phyloP scores from a whole-genome alignment of 2,113 vertebrate species.

The Potamarius usumacintae region DNA sequence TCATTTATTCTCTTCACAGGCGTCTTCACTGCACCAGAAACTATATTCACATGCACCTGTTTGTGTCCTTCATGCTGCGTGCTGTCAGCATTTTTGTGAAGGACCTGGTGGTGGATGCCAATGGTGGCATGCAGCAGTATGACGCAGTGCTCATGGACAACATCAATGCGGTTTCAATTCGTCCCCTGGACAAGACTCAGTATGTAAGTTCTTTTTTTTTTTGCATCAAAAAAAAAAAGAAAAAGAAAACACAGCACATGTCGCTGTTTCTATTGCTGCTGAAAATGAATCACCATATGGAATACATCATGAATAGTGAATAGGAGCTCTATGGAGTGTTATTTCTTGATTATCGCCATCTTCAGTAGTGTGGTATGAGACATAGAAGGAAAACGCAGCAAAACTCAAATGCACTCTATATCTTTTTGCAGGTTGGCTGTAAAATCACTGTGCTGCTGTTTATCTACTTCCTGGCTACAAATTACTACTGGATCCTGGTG shows the following conservation, averaged over 20 bases:
- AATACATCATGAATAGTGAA: neutral
- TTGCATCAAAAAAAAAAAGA: neutral
- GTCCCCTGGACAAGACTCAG: slow-evolving; percentile 75
- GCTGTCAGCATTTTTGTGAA: slow-evolving; percentile 86
- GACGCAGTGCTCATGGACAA: slow-evolving; percentile 74
- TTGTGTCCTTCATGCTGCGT: slow-evolving; percentile 87
- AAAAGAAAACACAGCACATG: neutral
- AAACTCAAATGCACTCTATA: neutral
- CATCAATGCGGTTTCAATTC: slow-evolving; percentile 58
- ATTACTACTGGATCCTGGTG: slow-evolving; percentile 69
- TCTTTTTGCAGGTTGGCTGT: slow-evolving; percentile 74
- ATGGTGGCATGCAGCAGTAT: slow-evolving; percentile 73
- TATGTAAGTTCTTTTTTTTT: slow-evolving; percentile 68
- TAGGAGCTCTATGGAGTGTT: neutral
- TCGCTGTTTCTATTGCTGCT: neutral
- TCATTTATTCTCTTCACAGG: slow-evolving; percentile 61
- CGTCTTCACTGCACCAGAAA: slow-evolving; percentile 88
- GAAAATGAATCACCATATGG: neutral
- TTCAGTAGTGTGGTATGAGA: neutral
- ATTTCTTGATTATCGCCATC: neutral
- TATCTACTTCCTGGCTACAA: slow-evolving; percentile 89
- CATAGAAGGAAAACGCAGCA: neutral
- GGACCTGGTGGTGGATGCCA: slow-evolving; percentile 79
- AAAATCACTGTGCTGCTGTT: slow-evolving; percentile 87
- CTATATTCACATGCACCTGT: slow-evolving; percentile 89